Evolutionary conservation across 2,113 vertebrate species (phyloP).

Genomic region (Rhizomys pruinosus): DNA sequence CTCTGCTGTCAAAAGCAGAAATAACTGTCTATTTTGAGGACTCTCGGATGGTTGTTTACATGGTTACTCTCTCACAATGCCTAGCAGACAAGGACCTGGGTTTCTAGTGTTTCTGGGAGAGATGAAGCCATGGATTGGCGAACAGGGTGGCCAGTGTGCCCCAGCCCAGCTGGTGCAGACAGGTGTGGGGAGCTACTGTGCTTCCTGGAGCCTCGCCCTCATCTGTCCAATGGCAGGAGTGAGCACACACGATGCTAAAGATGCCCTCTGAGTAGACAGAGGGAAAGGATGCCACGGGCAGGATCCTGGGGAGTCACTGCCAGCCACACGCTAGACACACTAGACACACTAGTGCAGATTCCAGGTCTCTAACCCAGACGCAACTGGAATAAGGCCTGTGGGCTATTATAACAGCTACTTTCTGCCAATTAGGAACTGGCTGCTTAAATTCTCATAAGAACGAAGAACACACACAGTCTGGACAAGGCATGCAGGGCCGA

Average conservation of each 20-base stretch:
- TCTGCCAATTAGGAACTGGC: fast-evolving
- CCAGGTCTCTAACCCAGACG: background rate
- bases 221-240: fast-evolving
- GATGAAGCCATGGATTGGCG: background rate
- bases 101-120: background rate
- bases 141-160: fast-evolving
- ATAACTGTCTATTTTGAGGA: slow-evolving; percentile 57
- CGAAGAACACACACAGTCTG: fast-evolving
- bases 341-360: fast-evolving
- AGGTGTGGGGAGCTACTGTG: background rate
- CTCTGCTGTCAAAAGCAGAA: slow-evolving; percentile 19
- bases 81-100: slow-evolving; percentile 37
- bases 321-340: background rate
- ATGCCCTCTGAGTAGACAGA: background rate
- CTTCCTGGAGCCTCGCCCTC: background rate
- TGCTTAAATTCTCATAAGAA: fast-evolving
- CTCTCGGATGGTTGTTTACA: slow-evolving; percentile 34
- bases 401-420: background rate
- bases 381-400: background rate
- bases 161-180: background rate
- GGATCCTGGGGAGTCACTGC: fast-evolving
- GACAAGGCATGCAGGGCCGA: fast-evolving
- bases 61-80: slow-evolving; percentile 41
- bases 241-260: fast-evolving
- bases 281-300: fast-evolving